Conservation (phyloP, 2,113 vertebrate genomes). For the Pollimyrus isidori region DNA sequence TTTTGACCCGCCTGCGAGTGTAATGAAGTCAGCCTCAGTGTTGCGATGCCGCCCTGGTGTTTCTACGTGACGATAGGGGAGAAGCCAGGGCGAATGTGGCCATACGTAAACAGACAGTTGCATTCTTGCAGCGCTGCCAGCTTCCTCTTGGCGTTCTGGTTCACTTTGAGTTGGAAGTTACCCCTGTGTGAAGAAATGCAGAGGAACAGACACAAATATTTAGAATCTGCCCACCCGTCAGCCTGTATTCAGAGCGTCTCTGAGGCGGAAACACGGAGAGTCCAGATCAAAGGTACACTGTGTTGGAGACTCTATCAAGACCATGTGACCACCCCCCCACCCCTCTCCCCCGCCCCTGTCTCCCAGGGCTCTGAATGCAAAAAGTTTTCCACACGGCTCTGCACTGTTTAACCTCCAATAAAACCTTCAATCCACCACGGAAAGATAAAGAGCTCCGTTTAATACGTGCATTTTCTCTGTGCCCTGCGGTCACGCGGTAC, state of each 20-base stretch:
- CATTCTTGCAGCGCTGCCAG: neutral
- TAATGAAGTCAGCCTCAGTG: no score
- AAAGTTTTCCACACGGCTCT: neutral
- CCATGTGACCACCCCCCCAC: neutral
- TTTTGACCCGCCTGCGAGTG: neutral
- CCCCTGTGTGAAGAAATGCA: neutral
- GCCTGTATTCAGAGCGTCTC: neutral
- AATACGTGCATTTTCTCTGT: neutral
- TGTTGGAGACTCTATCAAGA: neutral
- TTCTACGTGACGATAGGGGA: neutral
- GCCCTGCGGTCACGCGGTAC: no score
- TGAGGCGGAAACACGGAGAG: neutral
- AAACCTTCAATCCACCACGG: neutral
- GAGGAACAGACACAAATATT: slow-evolving; percentile 13
- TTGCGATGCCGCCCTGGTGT: neutral
- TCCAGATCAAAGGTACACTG: neutral
- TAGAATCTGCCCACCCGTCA: neutral
- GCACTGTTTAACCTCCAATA: neutral
- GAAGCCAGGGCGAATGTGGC: neutral
- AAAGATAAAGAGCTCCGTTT: neutral
- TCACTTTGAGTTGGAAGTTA: neutral
- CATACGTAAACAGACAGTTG: neutral
- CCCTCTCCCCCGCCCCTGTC: neutral
- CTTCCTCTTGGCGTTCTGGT: neutral
- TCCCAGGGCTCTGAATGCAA: neutral